Evolutionary conservation across 2,113 vertebrate species (phyloP).

Genomic region (Phoxinus phoxinus): DNA sequence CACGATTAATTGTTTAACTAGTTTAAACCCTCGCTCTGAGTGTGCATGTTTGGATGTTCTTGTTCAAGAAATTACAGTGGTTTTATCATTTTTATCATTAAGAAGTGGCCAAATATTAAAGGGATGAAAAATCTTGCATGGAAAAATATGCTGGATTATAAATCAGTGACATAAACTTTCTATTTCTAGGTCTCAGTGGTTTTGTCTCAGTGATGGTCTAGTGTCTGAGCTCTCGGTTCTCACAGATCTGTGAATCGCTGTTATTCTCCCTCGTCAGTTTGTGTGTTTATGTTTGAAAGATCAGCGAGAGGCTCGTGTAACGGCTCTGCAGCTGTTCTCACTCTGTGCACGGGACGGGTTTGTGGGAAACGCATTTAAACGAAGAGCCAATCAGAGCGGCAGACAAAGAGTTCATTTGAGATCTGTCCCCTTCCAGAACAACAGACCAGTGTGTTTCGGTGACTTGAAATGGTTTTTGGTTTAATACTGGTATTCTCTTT

Average conservation of each 20-base stretch:
- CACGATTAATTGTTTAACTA: too few species aligned
- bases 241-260: not conserved
- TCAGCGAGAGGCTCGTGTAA: not conserved
- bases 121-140: too few species aligned
- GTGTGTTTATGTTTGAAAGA: conserved; percentile 13
- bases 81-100: too few species aligned
- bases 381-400: conserved; percentile 29
- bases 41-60: too few species aligned
- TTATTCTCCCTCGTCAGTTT: not conserved
- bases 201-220: not conserved
- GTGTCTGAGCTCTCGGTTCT: not conserved
- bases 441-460: not conserved
- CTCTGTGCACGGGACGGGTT: not conserved
- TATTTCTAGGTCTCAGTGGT: not conserved
- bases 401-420: not conserved
- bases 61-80: too few species aligned
- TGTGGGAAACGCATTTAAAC: not conserved
- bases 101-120: too few species aligned
- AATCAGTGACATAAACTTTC: not conserved
- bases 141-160: not conserved
- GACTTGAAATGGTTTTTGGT: not conserved
- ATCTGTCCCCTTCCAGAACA: not conserved
- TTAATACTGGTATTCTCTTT: not conserved
- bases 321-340: conserved; percentile 18
- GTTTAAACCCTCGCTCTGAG: too few species aligned